phyloP scores from a whole-genome alignment of 1,140 invertebrate species.

The Heliothis virescens region DNA sequence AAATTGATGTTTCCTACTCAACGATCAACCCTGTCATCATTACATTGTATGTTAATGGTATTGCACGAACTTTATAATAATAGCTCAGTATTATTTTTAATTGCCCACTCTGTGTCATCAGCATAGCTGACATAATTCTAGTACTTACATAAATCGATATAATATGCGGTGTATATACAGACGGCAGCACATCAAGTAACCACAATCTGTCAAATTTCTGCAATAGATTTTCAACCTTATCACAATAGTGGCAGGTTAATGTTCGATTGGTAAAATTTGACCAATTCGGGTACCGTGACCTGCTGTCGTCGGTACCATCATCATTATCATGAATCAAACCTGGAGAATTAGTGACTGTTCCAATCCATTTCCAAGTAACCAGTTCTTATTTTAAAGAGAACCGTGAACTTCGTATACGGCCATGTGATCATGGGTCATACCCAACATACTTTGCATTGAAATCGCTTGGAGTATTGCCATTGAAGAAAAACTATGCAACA shows the following conservation, averaged over 20 bases:
- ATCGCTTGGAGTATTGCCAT: slow-evolving; percentile 22
- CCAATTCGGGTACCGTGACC: too few species aligned
- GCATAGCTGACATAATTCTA: neutral
- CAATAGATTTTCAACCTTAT: too few species aligned
- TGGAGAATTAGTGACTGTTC: slow-evolving; percentile 1
- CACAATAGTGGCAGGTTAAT: too few species aligned
- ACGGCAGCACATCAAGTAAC: too few species aligned
- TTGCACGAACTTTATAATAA: neutral
- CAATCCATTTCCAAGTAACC: slow-evolving; percentile 1
- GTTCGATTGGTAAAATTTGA: too few species aligned
- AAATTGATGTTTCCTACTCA: slow-evolving; percentile 14
- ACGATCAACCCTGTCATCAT: slow-evolving; percentile 7
- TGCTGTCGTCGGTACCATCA: too few species aligned
- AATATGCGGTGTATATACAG: slow-evolving; percentile 6
- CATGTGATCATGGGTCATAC: neutral
- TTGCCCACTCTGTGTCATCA: neutral
- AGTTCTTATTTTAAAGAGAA: neutral
- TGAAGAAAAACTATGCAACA: neutral
- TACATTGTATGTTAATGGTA: slow-evolving; percentile 14
- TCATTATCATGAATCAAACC: neutral
- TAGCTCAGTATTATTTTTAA: neutral
- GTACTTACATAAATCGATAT: neutral
- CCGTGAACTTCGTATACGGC: neutral
- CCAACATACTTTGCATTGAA: neutral
- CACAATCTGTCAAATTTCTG: too few species aligned